Conservation (phyloP, 2,797 vertebrate species). For the Carduelis carduelis region DNA sequence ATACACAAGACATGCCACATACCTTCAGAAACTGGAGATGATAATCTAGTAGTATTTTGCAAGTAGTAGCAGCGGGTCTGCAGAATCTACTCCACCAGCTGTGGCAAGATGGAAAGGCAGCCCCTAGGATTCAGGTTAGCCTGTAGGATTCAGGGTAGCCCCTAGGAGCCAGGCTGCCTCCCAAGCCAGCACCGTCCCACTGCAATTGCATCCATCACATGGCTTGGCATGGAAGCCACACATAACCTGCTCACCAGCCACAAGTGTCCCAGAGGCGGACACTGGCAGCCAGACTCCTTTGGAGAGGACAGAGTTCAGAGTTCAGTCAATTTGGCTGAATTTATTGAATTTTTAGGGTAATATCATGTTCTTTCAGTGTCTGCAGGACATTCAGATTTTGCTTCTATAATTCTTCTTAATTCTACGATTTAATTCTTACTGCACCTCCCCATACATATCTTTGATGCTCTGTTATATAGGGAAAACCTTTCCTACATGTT, state of each 20-base stretch:
- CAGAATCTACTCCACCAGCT: background rate
- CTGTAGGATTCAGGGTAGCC: too few relatives aligned
- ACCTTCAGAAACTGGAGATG: background rate
- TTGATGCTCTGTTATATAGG: background rate
- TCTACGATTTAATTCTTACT: background rate
- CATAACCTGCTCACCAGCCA: background rate
- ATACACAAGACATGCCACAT: background rate
- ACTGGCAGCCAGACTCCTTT: background rate
- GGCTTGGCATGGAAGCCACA: background rate
- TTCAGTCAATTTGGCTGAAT: background rate
- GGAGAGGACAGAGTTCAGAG: background rate
- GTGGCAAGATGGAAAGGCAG: background rate
- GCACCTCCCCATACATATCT: background rate
- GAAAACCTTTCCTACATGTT: background rate
- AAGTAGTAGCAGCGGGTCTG: background rate
- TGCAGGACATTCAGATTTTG: background rate
- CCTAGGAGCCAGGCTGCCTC: background rate
- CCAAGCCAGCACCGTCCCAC: background rate
- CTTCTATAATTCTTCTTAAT: background rate
- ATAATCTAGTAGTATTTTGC: background rate
- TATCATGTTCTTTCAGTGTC: background rate
- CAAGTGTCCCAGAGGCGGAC: background rate
- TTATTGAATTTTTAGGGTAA: background rate
- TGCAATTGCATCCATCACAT: fast-evolving
- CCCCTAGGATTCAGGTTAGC: background rate